Evolutionary conservation across 2,888 invertebrate genomes (phyloP).

Genomic region (Enoplolaimus lenunculus): DNA sequence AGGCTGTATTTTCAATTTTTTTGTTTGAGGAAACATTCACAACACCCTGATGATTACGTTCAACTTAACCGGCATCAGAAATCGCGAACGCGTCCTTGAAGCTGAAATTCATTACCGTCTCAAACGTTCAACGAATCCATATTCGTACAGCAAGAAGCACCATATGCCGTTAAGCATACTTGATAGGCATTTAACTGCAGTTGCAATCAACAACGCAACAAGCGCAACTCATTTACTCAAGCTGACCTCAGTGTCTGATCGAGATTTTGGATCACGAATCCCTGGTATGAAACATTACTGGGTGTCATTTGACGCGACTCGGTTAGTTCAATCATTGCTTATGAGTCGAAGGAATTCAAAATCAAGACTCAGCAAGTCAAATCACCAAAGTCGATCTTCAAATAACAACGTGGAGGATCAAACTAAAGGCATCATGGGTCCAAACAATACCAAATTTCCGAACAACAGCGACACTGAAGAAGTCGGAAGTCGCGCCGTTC

Average conservation of each 20-base stretch:
- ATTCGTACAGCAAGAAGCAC: neutral
- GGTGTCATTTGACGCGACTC: slow-evolving; percentile 6
- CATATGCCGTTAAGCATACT: neutral
- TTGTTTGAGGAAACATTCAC: neutral
- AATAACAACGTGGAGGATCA: neutral
- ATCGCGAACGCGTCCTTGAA: neutral
- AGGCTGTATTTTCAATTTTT: neutral
- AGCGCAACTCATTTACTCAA: neutral
- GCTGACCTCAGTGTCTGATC: neutral
- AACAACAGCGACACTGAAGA: too few relatives aligned
- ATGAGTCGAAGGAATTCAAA: too few relatives aligned
- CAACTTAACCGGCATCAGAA: neutral
- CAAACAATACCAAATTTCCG: neutral
- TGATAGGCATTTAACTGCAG: neutral
- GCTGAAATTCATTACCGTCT: slow-evolving; percentile 11
- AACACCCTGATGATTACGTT: neutral
- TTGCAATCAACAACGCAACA: neutral
- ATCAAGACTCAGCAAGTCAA: too few relatives aligned
- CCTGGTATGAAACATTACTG: too few relatives aligned
- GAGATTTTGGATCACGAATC: neutral
- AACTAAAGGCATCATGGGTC: neutral
- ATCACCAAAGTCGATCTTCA: neutral
- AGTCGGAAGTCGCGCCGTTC: too few relatives aligned
- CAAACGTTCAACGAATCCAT: neutral
- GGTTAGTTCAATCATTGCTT: neutral